Base-by-base conservation (phyloP, 2,888 invertebrate species). In the Calameuta idolon region DNA sequence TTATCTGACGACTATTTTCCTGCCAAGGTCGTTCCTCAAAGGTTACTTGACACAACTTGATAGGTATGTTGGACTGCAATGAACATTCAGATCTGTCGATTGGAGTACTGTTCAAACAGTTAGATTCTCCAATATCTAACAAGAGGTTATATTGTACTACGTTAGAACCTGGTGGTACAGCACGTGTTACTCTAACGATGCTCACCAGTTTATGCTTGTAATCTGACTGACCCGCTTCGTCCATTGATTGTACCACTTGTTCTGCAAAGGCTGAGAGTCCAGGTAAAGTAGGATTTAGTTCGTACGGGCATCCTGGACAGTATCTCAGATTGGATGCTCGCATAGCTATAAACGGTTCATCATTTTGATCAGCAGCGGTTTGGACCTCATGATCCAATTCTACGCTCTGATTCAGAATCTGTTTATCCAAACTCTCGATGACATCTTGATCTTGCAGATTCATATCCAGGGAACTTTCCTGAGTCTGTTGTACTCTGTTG, bases 241-340 rank as follows among this genome's bases (percentile, higher is more conserved):
- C 91, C 87, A 91, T 89, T 0, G 87, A 84, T 11, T 77, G 81
- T 1, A 86, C 82, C 0, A 86, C 85, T 76, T 89, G 85, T 4
- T 89, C 88, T 3, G 84, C 87, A n/a, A 90, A 89, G 11, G 81
- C 82, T 2, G 79, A 78, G 0, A 91, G 82, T 31, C 90, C 90
- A n/a, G 90, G 89, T 35, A 91, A 78, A 34, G 87, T 86, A 0
- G 90, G 88, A 81, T 91, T 91, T 30, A 91, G 73, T 37, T 91
- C 90, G 73, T 87, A 90, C 0, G 91, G 91, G 78, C 91, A 91
- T 69, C 90, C 90, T 4, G 91, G 88, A 79, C 90, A 91, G 77
- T 90, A 90, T 4, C 84, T 85, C 0, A 86, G 79, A 71, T 81
- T 84, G 4, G 85, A 82, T 1, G 89, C 88, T 68, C 87, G 85